These are phyloP conservation scores for Euplagia quadripunctaria DNA, from an alignment of 2,888 invertebrate genomes.

Conservation along the genomic window DNA sequence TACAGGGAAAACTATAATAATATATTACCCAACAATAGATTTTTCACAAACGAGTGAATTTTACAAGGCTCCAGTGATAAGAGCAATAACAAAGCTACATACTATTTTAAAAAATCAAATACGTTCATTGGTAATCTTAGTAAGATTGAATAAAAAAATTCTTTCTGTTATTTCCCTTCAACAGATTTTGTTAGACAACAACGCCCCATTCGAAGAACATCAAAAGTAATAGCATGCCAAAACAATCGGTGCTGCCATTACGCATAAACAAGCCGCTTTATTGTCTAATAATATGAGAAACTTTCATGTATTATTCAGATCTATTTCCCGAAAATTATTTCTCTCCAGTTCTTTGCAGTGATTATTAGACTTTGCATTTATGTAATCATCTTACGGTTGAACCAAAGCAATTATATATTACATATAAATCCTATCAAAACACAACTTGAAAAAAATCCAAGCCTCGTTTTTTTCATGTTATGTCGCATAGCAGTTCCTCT, in stretches of 20 bases:
- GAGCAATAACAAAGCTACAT: background rate
- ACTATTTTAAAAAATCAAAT: background rate
- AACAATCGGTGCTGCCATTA: slow-evolving; percentile 1
- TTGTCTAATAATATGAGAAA: background rate
- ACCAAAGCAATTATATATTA: too few relatives aligned
- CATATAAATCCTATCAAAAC: too few relatives aligned
- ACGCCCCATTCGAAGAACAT: slow-evolving; percentile 1
- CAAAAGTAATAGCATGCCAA: slow-evolving; percentile 2
- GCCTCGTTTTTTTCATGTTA: too few relatives aligned
- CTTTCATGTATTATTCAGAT: slow-evolving; percentile 6
- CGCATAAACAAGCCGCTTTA: slow-evolving; percentile 1
- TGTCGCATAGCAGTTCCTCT: too few relatives aligned
- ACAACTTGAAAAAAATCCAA: too few relatives aligned
- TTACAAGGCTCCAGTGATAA: background rate
- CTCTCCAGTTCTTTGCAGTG: background rate
- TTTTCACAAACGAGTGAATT: background rate
- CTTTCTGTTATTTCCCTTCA: background rate
- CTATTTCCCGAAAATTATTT: background rate
- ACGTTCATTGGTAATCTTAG: background rate
- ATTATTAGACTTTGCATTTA: background rate
- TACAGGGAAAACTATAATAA: too few relatives aligned
- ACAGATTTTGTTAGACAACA: background rate
- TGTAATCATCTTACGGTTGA: background rate
- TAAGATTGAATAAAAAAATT: background rate
- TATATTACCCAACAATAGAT: background rate